Conservation (phyloP, 2,888 invertebrate species). For the Griposia aprilina region DNA sequence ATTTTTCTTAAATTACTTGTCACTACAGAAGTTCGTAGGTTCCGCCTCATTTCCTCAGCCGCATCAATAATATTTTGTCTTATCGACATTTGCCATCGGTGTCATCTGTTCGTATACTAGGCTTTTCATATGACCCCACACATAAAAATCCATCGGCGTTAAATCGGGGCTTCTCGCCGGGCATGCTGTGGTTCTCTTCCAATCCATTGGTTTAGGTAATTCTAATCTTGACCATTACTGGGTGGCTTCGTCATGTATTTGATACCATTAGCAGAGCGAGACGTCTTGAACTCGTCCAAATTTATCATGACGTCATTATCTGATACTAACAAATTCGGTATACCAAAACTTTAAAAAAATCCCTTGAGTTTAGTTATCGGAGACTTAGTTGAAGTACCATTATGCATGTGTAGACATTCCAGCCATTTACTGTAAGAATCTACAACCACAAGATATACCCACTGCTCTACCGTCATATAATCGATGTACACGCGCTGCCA, state of each 20-base stretch:
- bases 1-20: too few species aligned
- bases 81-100: too few species aligned
- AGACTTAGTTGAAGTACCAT: slow-evolving; percentile 12
- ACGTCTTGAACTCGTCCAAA: slow-evolving; percentile 3
- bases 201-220: too few species aligned
- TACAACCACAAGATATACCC: slow-evolving; percentile 15
- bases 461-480: slow-evolving; percentile 17
- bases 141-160: too few species aligned
- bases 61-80: too few species aligned
- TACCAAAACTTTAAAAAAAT: slow-evolving; percentile 23
- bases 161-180: too few species aligned
- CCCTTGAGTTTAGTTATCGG: slow-evolving; percentile 9
- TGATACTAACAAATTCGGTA: slow-evolving; percentile 9
- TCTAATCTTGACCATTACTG: not conserved
- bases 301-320: slow-evolving; percentile 29
- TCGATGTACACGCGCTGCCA: slow-evolving; percentile 30
- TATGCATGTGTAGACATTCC: slow-evolving; percentile 16
- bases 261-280: slow-evolving; percentile 6
- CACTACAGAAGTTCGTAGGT: too few species aligned
- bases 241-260: slow-evolving; percentile 10
- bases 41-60: too few species aligned
- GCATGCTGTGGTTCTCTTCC: too few species aligned
- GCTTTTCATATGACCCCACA: too few species aligned
- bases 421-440: slow-evolving; percentile 23
- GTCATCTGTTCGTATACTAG: too few species aligned